Evolutionary conservation across 1,140 invertebrate species (phyloP).

Genomic region (Zeugodacus cucurbitae): DNA sequence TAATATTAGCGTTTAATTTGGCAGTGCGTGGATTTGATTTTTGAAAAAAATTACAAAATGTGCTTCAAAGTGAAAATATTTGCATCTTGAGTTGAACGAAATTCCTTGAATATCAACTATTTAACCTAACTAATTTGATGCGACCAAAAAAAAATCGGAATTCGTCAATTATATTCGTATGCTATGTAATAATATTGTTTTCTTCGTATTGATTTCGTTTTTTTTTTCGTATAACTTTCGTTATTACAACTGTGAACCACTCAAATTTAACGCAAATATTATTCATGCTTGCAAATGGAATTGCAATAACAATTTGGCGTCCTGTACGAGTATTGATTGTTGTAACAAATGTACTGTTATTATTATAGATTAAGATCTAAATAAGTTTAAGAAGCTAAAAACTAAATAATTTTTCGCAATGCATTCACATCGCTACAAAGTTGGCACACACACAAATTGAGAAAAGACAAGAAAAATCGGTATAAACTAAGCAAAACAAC

Average conservation of each 20-base stretch:
- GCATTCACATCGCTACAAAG: background rate
- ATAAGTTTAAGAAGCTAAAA: background rate
- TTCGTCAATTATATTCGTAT: background rate
- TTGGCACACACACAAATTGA: background rate
- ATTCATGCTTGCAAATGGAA: background rate
- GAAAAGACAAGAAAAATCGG: background rate
- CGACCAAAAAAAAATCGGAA: background rate
- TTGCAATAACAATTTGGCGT: background rate
- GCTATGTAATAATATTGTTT: background rate
- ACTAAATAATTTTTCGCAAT: background rate
- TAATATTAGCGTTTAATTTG: background rate
- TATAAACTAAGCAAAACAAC: background rate
- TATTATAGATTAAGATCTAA: background rate
- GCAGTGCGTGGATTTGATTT: no score
- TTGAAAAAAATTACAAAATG: background rate
- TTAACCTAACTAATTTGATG: background rate
- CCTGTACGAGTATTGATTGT: background rate
- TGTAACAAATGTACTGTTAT: slow-evolving; percentile 14
- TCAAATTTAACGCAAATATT: slow-evolving; percentile 7
- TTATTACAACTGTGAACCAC: background rate
- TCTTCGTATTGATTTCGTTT: no score
- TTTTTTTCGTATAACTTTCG: background rate
- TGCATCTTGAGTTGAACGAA: background rate
- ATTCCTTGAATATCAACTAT: no score
- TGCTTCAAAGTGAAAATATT: background rate